Base-by-base conservation (phyloP, 2,888 invertebrate species). In the Boloria euphrosyne region DNA sequence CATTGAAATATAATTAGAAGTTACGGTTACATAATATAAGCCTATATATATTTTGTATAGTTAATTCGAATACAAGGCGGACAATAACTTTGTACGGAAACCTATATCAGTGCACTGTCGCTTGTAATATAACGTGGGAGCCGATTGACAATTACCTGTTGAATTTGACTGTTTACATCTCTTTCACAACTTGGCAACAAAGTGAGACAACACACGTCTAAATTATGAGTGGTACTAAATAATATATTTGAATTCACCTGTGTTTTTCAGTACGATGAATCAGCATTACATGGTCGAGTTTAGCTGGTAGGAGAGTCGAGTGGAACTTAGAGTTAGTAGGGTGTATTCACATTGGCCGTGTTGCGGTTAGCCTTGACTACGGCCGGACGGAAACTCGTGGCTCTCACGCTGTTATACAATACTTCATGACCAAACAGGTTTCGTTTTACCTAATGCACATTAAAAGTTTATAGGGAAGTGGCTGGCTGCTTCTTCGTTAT, bases 401-500 rank as follows among this genome's bases (percentile, higher is more conserved):
- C 73, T 76, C 77, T 73, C 78, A 76, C 78, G 76, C 55, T 73
- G 75, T 76, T 76, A 76, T 77, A 75, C 77, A 77, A 78, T 75
- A 74, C 77, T 73, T 76, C 71, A 75, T 70, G 71, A 71, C 62
- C 63, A 71, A 78, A 77, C 77, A 72, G 78, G 78, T 78, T 78
- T 76, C 71, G 71, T 74, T 76, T 78, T 75, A 76, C 75, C 74
- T 74, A 74, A 73, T 74, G 73, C 72, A 73, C 75, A 74, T 76
- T 74, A 75, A 75, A 76, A 74, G 68, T 74, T 76, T 76, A 73
- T 73, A 73, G 70, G 62, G 66, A 71, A 72, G 63, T 66, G 60
- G 68, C 52, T 66, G 53, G 16, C 62, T 59, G 61, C 51, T 51
- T 66, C 62, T 65, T 58, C 57, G 65, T 62, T 62, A 63, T 66